phyloP scores from a whole-genome alignment of 2,113 vertebrate genomes.

The Lucifuga dentata region DNA sequence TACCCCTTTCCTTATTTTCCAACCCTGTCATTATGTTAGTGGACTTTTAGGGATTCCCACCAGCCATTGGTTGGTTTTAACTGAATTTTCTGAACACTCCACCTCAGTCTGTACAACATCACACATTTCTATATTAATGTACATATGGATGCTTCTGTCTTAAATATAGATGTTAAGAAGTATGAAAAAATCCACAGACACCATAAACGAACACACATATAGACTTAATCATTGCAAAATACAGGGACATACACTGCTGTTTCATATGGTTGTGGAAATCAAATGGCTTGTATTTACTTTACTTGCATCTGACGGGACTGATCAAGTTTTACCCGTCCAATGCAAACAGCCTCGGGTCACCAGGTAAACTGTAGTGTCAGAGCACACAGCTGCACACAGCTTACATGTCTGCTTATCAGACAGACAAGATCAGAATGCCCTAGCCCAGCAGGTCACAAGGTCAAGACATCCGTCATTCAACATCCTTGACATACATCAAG shows the following conservation, averaged over 20 bases:
- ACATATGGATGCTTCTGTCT: background rate
- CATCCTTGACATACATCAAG: too few relatives aligned
- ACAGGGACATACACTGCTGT: slow-evolving; percentile 9
- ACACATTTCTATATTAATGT: slow-evolving; percentile 7
- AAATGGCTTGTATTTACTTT: slow-evolving; percentile 44
- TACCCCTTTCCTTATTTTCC: too few relatives aligned
- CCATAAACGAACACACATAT: background rate
- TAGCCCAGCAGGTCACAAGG: background rate
- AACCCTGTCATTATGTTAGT: too few relatives aligned
- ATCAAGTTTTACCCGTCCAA: slow-evolving; percentile 42
- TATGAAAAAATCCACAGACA: slow-evolving; percentile 11
- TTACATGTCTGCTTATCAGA: slow-evolving; percentile 46
- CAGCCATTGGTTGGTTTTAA: too few relatives aligned
- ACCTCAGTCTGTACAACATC: background rate
- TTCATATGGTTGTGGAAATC: slow-evolving; percentile 55
- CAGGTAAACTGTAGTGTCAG: slow-evolving; percentile 39
- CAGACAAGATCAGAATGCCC: slow-evolving; percentile 28
- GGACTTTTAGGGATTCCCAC: too few relatives aligned
- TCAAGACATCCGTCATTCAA: too few relatives aligned
- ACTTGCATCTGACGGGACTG: slow-evolving; percentile 40
- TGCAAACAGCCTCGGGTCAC: slow-evolving; percentile 63
- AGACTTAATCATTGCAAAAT: slow-evolving; percentile 30
- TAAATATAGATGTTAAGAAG: slow-evolving; percentile 3
- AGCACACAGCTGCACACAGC: slow-evolving; percentile 13
- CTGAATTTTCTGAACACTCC: too few relatives aligned